Percentiles rank a stretch among this genome's conserved stretches.
These are phyloP conservation scores for Neomonachus schauinslandi DNA, from an alignment of 2,113 vertebrate species.

Conservation along the genomic window DNA sequence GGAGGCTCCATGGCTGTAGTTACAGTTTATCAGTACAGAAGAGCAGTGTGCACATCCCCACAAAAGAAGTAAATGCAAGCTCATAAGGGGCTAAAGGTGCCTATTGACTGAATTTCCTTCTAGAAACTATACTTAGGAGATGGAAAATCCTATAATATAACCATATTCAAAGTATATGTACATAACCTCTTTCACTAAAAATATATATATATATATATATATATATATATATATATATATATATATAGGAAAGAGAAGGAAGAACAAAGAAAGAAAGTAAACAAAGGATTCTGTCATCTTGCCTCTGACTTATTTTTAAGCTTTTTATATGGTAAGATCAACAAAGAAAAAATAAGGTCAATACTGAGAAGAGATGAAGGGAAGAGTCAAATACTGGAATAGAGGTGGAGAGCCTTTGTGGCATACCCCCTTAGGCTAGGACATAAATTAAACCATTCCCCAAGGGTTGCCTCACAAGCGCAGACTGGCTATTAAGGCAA, in stretches of 20 bases:
- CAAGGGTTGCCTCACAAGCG: background rate
- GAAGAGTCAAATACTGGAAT: background rate
- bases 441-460: slow-evolving; percentile 45
- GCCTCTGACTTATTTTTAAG: background rate
- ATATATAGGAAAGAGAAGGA: background rate
- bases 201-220: background rate
- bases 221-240: background rate
- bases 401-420: background rate
- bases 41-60: background rate
- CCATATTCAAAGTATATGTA: background rate
- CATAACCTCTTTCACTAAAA: background rate
- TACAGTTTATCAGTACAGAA: background rate
- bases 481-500: background rate
- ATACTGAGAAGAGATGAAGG: background rate
- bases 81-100: background rate
- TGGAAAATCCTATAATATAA: background rate
- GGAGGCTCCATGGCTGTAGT: background rate
- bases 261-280: background rate
- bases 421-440: background rate
- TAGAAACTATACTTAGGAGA: background rate
- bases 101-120: background rate
- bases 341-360: slow-evolving; percentile 30
- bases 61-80: background rate
- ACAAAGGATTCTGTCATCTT: slow-evolving; percentile 9
- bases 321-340: slow-evolving; percentile 26